Evolutionary conservation across 2,888 invertebrate genomes (phyloP).

Genomic region (Sarcophaga subvicina): DNA sequence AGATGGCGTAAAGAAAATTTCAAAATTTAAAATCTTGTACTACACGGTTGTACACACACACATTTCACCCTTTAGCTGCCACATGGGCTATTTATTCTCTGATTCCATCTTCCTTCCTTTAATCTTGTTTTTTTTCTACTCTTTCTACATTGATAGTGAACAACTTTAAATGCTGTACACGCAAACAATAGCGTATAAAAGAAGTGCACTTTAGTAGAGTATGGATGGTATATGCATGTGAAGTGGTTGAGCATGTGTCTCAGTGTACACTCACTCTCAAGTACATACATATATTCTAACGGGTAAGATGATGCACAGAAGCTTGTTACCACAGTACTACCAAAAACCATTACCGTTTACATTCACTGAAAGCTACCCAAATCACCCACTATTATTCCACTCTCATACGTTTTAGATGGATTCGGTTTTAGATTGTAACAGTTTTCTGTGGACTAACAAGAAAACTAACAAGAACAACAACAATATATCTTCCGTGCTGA

Average conservation of each 20-base stretch:
- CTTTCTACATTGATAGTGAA: too few relatives aligned
- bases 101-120: too few relatives aligned
- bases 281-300: too few relatives aligned
- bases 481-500: slow-evolving; percentile 16
- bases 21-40: neutral
- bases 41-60: too few relatives aligned
- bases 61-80: too few relatives aligned
- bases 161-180: too few relatives aligned
- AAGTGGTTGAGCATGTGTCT: neutral
- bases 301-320: neutral
- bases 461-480: slow-evolving; percentile 1
- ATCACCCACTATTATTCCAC: neutral
- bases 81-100: too few relatives aligned
- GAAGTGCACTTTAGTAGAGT: too few relatives aligned
- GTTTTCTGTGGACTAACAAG: neutral
- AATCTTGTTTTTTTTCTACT: too few relatives aligned
- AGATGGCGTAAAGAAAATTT: neutral
- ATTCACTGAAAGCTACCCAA: neutral
- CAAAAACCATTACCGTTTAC: neutral
- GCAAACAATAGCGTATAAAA: too few relatives aligned
- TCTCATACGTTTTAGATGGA: neutral
- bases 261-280: too few relatives aligned
- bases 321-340: neutral
- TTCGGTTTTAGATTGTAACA: neutral
- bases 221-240: neutral